phyloP scores from a whole-genome alignment of 2,113 vertebrate genomes.

The Centrocercus urophasianus region DNA sequence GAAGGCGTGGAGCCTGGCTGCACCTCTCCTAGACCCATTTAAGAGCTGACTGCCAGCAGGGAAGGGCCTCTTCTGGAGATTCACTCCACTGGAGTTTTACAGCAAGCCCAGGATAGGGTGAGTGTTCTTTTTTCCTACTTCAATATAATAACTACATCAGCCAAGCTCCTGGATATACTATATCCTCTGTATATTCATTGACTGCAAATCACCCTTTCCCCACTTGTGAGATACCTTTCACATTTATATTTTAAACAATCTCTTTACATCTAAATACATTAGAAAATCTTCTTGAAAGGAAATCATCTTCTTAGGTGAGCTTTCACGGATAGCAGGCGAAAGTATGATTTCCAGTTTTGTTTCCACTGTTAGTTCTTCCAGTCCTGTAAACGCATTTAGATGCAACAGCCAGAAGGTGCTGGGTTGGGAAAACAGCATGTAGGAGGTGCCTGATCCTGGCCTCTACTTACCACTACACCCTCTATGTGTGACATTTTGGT shows the following conservation, averaged over 20 bases:
- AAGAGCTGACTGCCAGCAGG: no score
- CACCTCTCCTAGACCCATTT: no score
- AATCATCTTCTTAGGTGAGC: neutral
- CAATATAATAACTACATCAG: no score
- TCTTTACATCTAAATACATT: neutral
- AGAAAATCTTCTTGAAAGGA: neutral
- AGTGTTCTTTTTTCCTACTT: no score
- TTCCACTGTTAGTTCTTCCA: neutral
- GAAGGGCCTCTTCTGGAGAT: no score
- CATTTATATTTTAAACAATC: neutral
- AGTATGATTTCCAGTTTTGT: accelerated
- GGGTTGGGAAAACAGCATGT: neutral
- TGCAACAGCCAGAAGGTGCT: neutral
- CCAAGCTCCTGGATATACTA: no score
- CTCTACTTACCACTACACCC: neutral
- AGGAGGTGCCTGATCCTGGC: neutral
- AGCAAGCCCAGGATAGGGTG: no score
- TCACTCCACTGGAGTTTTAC: no score
- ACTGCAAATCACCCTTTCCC: neutral
- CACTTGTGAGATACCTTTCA: neutral
- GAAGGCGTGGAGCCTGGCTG: no score
- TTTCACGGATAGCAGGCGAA: neutral
- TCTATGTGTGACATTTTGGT: neutral
- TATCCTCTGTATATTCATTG: no score
- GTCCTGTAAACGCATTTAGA: neutral